Evolutionary conservation across 1,140 invertebrate genomes (phyloP), one percentile per base, ranked within the genome.

Genomic region (Nasonia giraulti): DNA sequence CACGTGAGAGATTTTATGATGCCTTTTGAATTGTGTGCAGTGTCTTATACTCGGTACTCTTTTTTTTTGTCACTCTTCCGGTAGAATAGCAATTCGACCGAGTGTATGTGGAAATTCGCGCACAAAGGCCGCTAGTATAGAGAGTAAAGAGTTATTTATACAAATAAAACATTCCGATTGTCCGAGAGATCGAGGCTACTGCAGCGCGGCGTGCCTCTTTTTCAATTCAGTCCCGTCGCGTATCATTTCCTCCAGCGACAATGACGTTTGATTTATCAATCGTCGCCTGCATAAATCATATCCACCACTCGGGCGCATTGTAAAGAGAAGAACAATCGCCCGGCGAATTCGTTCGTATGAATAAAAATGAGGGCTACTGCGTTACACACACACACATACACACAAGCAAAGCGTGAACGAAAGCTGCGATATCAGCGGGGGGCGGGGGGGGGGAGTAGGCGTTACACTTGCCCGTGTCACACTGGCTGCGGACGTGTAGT

Each of bases 181-280:
- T 44, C 40, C 40, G 40, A 44, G 40, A 44, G 40, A 44, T 44
- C 40, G 37, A 40, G 5, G 37, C 4, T 8, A 40, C 17, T 27
- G 50, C 40, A 17, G 3, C 31, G 23, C 33, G 2, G 33, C 5
- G 33, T 37, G 33, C 1, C n/a, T 20, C 27, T 12, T 20, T 80
- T 80, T 40, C 23, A 62, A 73, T 20, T 81, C 40, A 37, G 44
- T 20, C 6, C 20, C 20, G 55, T 62, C 55, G 55, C n/a, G 7
- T 82, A 82, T 75, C 69, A 82, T 47, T 82, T 62, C 55, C 31
- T 62, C 62, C 47, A 4, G 2, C n/a, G 12, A 20, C 81, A 66
- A 68, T 82, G 27, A 40, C 73, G 47, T 10, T 66, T 75, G 73
- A 75, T 82, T 82, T 82, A 68, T 44, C 73, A 82, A 76, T 82